Percentiles rank a stretch among this genome's conserved stretches.
These are phyloP conservation scores for Atethmia centrago DNA, from an alignment of 2,888 invertebrate species.

Conservation along the genomic window DNA sequence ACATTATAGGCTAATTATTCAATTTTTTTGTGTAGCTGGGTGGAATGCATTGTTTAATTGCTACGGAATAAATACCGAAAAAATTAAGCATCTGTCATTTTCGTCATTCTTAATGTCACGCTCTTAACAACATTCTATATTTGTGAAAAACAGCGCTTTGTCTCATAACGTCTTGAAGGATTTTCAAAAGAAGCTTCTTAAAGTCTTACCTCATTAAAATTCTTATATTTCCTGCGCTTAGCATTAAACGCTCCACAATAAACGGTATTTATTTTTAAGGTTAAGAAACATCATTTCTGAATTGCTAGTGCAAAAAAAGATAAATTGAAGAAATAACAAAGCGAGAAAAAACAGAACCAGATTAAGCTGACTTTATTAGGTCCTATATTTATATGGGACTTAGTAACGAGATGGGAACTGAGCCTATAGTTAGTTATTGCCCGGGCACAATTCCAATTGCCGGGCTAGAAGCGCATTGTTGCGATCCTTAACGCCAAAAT, in stretches of 20 bases:
- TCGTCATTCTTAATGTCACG: background rate
- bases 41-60: background rate
- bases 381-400: constrained; percentile 6
- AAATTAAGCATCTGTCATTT: background rate
- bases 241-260: constrained; percentile 30
- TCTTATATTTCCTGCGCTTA: constrained; percentile 45
- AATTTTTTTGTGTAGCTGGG: background rate
- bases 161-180: constrained; percentile 23
- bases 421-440: background rate
- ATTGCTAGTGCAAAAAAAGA: constrained; percentile 12
- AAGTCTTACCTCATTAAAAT: constrained; percentile 49
- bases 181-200: constrained; percentile 40
- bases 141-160: constrained; percentile 19
- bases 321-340: constrained; percentile 8
- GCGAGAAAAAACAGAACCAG: constrained; percentile 5
- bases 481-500: constrained; percentile 48
- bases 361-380: background rate
- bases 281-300: constrained; percentile 9
- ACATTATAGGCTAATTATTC: too few species aligned
- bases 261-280: constrained; percentile 20
- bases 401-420: background rate
- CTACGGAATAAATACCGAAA: background rate
- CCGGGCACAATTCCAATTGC: constrained; percentile 53
- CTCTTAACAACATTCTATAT: constrained; percentile 19
- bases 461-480: constrained; percentile 29